phyloP scores from a whole-genome alignment of 2,888 invertebrate genomes.

The Alloscopus bannaensis region DNA sequence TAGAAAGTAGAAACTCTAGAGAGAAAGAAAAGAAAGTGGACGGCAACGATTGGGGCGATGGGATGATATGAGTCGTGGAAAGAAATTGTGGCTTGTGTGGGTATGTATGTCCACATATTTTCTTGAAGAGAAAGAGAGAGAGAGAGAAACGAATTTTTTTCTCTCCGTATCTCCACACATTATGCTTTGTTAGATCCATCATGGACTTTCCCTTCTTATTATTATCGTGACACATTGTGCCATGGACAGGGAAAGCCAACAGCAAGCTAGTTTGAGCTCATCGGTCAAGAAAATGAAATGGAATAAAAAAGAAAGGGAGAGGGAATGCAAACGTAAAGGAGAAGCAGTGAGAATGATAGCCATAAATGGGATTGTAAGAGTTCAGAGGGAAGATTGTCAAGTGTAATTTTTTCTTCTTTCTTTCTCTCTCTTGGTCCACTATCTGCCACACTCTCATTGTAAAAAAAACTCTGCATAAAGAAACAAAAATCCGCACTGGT shows the following conservation, averaged over 20 bases:
- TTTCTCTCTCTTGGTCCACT: no score
- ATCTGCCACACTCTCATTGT: no score
- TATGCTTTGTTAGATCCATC: no score
- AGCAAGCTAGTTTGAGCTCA: background rate
- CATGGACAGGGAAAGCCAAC: constrained; percentile 9
- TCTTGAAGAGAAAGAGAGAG: background rate
- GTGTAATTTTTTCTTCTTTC: background rate
- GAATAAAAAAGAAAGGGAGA: constrained; percentile 1
- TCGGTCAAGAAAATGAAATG: constrained; percentile 2
- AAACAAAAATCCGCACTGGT: no score
- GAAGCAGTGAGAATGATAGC: no score
- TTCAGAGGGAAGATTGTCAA: background rate
- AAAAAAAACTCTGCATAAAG: no score
- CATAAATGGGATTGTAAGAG: constrained; percentile 2
- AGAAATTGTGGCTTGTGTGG: background rate
- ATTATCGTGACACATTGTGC: constrained; percentile 49
- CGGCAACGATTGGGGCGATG: background rate
- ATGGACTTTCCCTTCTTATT: background rate
- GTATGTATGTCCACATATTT: no score
- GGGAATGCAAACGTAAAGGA: background rate
- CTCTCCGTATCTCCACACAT: background rate
- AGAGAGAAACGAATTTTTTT: constrained; percentile 7
- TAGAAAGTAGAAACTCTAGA: background rate
- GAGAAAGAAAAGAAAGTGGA: constrained; percentile 9
- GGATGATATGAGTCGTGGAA: background rate